Evolutionary conservation across 2,113 vertebrate genomes (phyloP), one percentile per base, ranked within the genome.

Genomic region (Tricholaema leucomelas): DNA sequence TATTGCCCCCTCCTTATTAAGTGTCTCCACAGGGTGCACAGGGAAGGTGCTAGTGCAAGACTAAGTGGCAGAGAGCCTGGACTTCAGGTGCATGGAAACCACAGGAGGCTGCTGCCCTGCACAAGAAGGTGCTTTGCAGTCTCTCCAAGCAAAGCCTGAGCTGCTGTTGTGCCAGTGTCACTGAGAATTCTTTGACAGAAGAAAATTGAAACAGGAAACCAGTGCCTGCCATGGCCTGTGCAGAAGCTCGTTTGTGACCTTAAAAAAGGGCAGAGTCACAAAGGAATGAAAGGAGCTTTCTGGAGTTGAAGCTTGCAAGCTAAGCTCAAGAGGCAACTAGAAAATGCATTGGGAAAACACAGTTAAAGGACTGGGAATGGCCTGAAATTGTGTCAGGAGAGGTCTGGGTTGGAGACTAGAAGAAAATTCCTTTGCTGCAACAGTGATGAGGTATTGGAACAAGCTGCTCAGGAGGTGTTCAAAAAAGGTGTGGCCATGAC

Each of bases 111-210:
- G 52, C 42, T 25, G 15, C 5, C 7, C 35, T n/a, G n/a, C 28
- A 31, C 36, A 44, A 44, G 24, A 52, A 27, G 0, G 0, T 8
- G 14, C 76, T 65, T 30, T 42, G 14, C 30, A 23, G 33, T 6
- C 9, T 50, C 35, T 33, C 14, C 56, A 24, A 1, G 2, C 33
- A 0, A 59, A 42, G 36, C 24, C 30, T 40, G 69, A 90, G 72
- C n/a, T 48, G 16, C 21, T 77, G 56, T 50, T 63, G 46, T 17
- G 33, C 13, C 21, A 33, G 4, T 3, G 7, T 31, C 60, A 36
- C 27, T n/a, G n/a, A 21, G 60, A 66, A 64, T 12, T 12, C 40
- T n/a, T 16, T 4, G 1, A 33, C 1, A 19, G 2, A 30, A 18
- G 20, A 35, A 27, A 21, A 46, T 5, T 7, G 8, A 19, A 54